phyloP scores from a whole-genome alignment of 2,113 vertebrate species.

The Saguinus imperator region DNA sequence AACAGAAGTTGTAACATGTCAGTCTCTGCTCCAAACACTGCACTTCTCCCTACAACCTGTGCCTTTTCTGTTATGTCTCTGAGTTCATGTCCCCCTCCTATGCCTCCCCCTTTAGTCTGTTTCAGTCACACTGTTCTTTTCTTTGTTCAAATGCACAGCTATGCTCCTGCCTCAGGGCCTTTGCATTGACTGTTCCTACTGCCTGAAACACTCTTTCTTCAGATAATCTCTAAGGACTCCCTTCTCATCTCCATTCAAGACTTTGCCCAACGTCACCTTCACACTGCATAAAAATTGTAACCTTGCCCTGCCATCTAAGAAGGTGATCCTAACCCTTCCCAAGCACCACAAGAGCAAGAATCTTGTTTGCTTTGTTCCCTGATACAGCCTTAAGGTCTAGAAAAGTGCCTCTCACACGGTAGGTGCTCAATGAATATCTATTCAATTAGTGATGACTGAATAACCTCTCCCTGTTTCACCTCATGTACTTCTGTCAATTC shows the following conservation, averaged over 20 bases:
- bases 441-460: not conserved
- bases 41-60: not conserved
- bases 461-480: no score
- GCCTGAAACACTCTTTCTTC: not conserved
- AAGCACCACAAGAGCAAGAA: not conserved
- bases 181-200: not conserved
- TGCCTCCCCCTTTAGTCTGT: not conserved
- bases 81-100: not conserved
- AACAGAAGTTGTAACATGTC: not conserved
- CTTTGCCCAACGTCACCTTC: not conserved
- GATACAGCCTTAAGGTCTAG: not conserved
- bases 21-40: not conserved
- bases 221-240: not conserved
- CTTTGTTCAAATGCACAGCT: not conserved
- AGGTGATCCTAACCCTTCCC: not conserved
- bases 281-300: not conserved
- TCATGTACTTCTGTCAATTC: not conserved
- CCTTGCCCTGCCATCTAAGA: not conserved
- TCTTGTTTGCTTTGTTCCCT: not conserved
- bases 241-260: not conserved
- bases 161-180: not conserved
- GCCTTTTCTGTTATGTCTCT: not conserved
- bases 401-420: not conserved
- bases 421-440: not conserved
- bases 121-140: not conserved